These are phyloP conservation scores for Conops quadrifasciatus DNA, from an alignment of 2,888 invertebrate genomes.

Conservation along the genomic window DNA sequence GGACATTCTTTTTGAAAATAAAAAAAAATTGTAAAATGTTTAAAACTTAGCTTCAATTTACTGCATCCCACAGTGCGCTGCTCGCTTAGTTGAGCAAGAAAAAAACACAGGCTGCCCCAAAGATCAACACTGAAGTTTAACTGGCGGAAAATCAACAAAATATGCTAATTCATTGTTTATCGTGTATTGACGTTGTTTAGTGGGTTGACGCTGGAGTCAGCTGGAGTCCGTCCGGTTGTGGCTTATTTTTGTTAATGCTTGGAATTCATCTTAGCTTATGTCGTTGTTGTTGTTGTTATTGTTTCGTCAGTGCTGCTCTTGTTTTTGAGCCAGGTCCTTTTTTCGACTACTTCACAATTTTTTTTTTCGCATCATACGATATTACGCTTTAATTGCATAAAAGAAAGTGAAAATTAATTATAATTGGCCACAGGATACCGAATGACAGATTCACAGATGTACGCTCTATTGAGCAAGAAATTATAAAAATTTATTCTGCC, in stretches of 20 bases:
- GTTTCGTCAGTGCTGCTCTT: neutral
- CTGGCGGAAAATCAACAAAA: conserved; percentile 36
- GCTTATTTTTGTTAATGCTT: neutral
- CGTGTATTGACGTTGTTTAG: conserved; percentile 5
- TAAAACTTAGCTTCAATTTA: too few species aligned
- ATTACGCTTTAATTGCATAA: neutral
- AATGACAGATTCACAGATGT: neutral
- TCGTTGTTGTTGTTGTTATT: conserved; percentile 13
- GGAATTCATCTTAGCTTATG: neutral
- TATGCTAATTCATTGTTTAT: conserved; percentile 29
- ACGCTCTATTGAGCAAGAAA: neutral
- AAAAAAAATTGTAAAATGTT: neutral
- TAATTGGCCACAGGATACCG: conserved; percentile 15
- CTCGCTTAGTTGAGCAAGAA: too few species aligned
- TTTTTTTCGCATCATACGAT: too few species aligned
- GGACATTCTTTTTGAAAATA: neutral
- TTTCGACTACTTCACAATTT: too few species aligned
- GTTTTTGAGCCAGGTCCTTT: too few species aligned
- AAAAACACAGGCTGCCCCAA: neutral
- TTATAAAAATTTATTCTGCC: neutral
- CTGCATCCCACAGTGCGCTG: too few species aligned
- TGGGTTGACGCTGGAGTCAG: too few species aligned
- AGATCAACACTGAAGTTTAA: conserved; percentile 29
- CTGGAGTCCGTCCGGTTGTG: too few species aligned
- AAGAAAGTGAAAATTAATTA: conserved; percentile 12